Conservation (phyloP, 2,797 vertebrate species). For the Vespertilio murinus region DNA sequence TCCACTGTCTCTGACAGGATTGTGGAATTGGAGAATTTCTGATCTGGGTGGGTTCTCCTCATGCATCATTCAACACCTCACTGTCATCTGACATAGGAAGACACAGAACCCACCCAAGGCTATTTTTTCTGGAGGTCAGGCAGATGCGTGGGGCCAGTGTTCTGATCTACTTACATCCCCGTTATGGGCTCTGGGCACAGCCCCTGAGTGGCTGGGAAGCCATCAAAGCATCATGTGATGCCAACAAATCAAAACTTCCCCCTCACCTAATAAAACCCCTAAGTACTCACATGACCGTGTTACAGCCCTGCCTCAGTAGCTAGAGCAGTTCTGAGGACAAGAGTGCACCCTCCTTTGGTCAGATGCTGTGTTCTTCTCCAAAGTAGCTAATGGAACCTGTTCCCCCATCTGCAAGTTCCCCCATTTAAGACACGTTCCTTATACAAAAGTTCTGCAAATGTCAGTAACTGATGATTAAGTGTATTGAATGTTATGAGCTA, state of each 20-base stretch:
- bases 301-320: not conserved
- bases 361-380: not conserved
- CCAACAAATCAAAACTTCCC: not conserved
- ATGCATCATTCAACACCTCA: not conserved
- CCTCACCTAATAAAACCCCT: not conserved
- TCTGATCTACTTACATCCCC: not conserved
- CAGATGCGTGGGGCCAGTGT: not conserved
- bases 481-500: conserved; percentile 63
- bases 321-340: not conserved
- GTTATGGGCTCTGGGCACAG: not conserved
- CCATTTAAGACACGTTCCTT: not conserved
- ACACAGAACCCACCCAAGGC: not conserved
- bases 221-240: not conserved
- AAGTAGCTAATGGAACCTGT: not conserved
- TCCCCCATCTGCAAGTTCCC: not conserved
- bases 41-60: not conserved
- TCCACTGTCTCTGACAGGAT: not conserved
- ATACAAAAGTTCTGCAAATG: conserved; percentile 51
- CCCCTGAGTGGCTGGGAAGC: not conserved
- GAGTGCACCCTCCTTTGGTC: not conserved
- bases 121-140: not conserved
- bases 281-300: not conserved
- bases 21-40: not conserved
- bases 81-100: not conserved
- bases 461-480: conserved; percentile 71